Conservation (phyloP, 2,113 vertebrate genomes). For the Calidris pugnax region DNA sequence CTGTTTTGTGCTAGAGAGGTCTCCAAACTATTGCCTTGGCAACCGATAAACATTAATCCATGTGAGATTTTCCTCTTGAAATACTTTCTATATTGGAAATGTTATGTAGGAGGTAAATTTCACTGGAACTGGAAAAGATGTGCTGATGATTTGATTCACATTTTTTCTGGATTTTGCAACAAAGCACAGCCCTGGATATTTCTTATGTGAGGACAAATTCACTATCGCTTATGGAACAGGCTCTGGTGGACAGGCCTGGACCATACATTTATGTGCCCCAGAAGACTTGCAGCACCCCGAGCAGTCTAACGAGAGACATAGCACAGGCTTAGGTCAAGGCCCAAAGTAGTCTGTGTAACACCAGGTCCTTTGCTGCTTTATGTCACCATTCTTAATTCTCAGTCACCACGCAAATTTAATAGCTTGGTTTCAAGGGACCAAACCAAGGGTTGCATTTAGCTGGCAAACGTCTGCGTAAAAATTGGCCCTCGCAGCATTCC, state of each 20-base stretch:
- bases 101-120: constrained; percentile 65
- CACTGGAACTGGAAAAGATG: constrained; percentile 51
- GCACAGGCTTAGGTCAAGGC: not conserved
- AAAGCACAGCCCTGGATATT: not conserved
- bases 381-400: not conserved
- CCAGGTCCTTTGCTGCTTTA: not conserved
- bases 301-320: not conserved
- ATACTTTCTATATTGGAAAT: constrained; percentile 66
- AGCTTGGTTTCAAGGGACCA: not conserved
- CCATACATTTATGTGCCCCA: not conserved
- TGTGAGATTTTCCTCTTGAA: constrained; percentile 65
- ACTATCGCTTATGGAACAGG: not conserved
- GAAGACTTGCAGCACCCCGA: not conserved
- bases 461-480: not conserved
- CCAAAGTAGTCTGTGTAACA: not conserved
- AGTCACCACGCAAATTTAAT: not conserved
- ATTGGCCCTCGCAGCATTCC: not conserved
- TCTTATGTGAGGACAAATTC: not conserved
- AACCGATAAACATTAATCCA: constrained; percentile 69
- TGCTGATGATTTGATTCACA: constrained; percentile 23
- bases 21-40: constrained; percentile 66
- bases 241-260: rapidly evolving
- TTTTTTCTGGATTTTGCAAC: constrained; percentile 36
- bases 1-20: constrained; percentile 43
- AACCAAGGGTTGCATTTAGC: not conserved